These are phyloP conservation scores for Leucophenga montana DNA, from an alignment of 2,888 invertebrate genomes.

Conservation along the genomic window DNA sequence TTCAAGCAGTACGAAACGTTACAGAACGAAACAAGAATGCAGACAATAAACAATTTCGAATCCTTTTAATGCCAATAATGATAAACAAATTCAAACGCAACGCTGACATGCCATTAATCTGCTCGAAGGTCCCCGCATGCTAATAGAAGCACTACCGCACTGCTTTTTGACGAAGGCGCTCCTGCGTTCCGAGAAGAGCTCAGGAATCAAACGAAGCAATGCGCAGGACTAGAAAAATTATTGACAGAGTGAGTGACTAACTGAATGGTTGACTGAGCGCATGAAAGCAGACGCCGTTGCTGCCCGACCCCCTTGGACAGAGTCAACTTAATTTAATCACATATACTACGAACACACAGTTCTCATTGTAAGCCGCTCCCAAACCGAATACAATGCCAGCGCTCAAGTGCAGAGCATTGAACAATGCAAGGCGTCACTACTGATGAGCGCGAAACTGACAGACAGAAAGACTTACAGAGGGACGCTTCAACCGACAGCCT, in stretches of 20 bases:
- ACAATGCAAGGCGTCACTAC: slow-evolving; percentile 2
- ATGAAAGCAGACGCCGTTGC: slow-evolving; percentile 20
- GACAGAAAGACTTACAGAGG: neutral
- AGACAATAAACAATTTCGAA: slow-evolving; percentile 67
- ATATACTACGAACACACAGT: slow-evolving; percentile 28
- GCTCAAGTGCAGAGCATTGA: neutral
- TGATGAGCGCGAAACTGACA: neutral
- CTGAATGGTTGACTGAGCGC: neutral
- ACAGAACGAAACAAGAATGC: slow-evolving; percentile 33
- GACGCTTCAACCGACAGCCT: no score
- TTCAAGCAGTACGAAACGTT: neutral
- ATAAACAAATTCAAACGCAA: slow-evolving; percentile 60
- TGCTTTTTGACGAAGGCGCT: slow-evolving; percentile 21
- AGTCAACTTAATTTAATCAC: slow-evolving; percentile 69
- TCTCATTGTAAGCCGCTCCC: neutral
- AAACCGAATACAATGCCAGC: neutral
- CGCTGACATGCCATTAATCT: neutral
- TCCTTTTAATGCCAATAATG: slow-evolving; percentile 67
- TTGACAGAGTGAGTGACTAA: neutral
- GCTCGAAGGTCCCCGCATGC: no score
- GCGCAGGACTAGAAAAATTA: neutral
- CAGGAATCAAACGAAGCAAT: neutral
- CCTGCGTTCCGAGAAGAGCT: neutral
- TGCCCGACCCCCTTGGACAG: slow-evolving; percentile 40
- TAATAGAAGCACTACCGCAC: no score